A percentile compares a stretch with the other conserved stretches of the same genome.
phyloP scores from a whole-genome alignment of 2,113 vertebrate genomes.

The Pedionomus torquatus region DNA sequence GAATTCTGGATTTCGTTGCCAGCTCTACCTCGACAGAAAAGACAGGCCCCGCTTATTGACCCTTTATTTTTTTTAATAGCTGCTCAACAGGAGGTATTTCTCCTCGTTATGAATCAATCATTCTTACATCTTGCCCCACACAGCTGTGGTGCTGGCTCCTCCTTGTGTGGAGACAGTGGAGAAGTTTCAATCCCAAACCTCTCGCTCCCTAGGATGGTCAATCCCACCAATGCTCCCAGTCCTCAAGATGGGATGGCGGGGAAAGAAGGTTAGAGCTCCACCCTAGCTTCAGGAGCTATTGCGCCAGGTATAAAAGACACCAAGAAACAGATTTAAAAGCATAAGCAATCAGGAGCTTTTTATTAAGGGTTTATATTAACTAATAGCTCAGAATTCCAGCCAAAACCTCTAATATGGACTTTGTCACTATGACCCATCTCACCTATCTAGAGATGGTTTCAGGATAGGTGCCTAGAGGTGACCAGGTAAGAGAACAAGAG shows the following conservation, averaged over 20 bases:
- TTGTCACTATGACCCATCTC: neutral
- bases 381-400: neutral
- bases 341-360: neutral
- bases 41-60: neutral
- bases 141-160: neutral
- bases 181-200: neutral
- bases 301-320: neutral
- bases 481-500: neutral
- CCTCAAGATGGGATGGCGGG: neutral
- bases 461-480: neutral
- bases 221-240: neutral
- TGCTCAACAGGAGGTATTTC: neutral
- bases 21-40: neutral
- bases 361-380: neutral
- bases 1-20: neutral
- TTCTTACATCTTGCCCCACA: neutral
- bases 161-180: neutral
- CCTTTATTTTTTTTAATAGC: neutral
- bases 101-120: neutral
- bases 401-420: neutral
- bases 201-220: neutral
- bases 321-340: neutral
- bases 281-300: neutral
- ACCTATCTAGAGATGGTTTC: neutral
- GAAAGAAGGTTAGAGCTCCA: neutral